These are phyloP conservation scores for Eumerus sabulonum DNA, from an alignment of 2,888 invertebrate genomes.

Conservation along the genomic window DNA sequence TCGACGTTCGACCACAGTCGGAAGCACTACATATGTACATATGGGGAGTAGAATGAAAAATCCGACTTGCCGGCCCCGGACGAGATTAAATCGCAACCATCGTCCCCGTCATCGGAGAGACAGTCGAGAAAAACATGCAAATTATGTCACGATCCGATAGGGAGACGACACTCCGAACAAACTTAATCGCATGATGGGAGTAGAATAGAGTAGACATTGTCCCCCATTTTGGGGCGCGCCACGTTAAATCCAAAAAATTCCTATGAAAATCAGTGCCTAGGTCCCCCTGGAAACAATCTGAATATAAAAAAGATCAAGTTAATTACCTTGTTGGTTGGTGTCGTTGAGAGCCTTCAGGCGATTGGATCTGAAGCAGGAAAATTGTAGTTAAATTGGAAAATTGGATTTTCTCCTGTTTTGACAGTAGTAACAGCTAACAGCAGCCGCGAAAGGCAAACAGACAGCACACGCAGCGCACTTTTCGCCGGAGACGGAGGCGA, in stretches of 20 bases:
- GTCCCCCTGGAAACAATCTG: background rate
- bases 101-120: too few relatives aligned
- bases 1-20: slow-evolving; percentile 24
- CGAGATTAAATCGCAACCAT: slow-evolving; percentile 41
- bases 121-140: slow-evolving; percentile 8
- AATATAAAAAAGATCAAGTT: background rate
- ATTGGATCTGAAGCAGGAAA: slow-evolving; percentile 4
- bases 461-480: slow-evolving; percentile 42
- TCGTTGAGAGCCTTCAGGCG: slow-evolving; percentile 38
- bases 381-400: slow-evolving; percentile 14
- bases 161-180: too few relatives aligned
- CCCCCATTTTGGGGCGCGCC: slow-evolving; percentile 52
- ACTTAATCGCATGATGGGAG: too few relatives aligned
- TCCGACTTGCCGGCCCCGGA: slow-evolving; percentile 38
- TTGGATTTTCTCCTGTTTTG: slow-evolving; percentile 32
- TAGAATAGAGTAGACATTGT: too few relatives aligned
- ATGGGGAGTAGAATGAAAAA: slow-evolving; percentile 13
- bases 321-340: slow-evolving; percentile 59
- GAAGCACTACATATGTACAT: slow-evolving; percentile 44
- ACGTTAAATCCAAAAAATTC: slow-evolving; percentile 35
- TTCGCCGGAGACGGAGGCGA: slow-evolving; percentile 37
- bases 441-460: slow-evolving; percentile 36
- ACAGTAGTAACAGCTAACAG: slow-evolving; percentile 37
- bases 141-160: slow-evolving; percentile 1
- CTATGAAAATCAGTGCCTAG: background rate